Evolutionary conservation across 2,888 invertebrate genomes (phyloP).

Genomic region (Sicus ferrugineus): DNA sequence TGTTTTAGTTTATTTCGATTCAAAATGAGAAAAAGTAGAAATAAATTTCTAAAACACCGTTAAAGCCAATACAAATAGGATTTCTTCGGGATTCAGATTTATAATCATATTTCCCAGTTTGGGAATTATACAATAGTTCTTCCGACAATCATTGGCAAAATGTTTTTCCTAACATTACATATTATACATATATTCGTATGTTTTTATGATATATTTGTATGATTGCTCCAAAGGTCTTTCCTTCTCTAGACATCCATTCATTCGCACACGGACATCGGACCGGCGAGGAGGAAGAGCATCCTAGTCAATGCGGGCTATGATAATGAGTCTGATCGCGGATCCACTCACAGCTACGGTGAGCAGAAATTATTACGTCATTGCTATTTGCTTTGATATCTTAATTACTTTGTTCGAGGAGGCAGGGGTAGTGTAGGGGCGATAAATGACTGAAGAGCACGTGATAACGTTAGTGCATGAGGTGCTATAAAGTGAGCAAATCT

Average conservation of each 20-base stretch:
- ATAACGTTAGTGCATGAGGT: neutral
- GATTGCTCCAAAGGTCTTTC: neutral
- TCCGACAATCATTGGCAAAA: no score
- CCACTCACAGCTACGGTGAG: conserved; percentile 61
- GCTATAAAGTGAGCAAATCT: neutral
- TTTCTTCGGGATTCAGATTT: no score
- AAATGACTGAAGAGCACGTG: neutral
- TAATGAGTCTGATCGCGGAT: conserved; percentile 63
- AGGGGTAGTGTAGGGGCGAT: no score
- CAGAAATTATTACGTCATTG: neutral
- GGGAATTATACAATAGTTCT: neutral
- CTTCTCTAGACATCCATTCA: conserved; percentile 66
- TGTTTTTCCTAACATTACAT: no score
- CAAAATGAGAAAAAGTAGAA: no score
- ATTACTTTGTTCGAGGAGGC: no score
- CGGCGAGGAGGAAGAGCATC: conserved; percentile 76
- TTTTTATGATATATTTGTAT: no score
- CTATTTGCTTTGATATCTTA: neutral
- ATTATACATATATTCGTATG: no score
- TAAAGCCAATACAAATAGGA: no score
- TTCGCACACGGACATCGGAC: conserved; percentile 71
- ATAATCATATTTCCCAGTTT: no score
- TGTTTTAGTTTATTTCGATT: no score
- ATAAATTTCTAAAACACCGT: no score
- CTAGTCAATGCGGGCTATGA: conserved; percentile 69